A percentile compares a stretch with the other conserved stretches of the same genome.
Evolutionary conservation across 1,140 invertebrate species (phyloP).

Genomic region (Trichonephila clavata): DNA sequence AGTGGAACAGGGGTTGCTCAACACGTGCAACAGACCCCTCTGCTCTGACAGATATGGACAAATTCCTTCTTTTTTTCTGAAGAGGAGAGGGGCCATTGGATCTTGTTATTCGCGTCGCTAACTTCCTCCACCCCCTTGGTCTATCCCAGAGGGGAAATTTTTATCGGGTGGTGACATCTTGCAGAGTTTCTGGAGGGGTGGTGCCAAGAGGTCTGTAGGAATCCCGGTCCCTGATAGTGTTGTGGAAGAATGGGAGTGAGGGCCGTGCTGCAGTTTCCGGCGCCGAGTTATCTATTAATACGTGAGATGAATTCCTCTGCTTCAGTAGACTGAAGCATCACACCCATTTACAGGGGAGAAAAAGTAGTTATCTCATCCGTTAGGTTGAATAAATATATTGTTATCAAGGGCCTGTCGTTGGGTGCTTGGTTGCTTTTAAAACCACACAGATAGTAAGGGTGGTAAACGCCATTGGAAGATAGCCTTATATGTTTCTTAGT

Average conservation of each 20-base stretch:
- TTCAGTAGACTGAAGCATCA: slow-evolving; percentile 15
- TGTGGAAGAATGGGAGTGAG: not conserved
- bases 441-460: not conserved
- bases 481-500: not conserved
- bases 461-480: slow-evolving; percentile 5
- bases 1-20: slow-evolving; percentile 28
- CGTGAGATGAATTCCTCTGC: slow-evolving; percentile 30
- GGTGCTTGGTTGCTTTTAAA: not conserved
- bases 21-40: slow-evolving; percentile 16
- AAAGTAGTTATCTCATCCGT: not conserved
- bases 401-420: not conserved
- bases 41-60: slow-evolving; percentile 67
- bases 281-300: not conserved
- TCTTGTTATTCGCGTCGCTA: slow-evolving; percentile 71
- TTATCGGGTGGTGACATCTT: slow-evolving; percentile 73
- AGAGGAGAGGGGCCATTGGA: not conserved
- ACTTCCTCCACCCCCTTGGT: not conserved
- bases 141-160: not conserved
- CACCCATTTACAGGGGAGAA: not conserved
- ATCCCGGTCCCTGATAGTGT: not conserved
- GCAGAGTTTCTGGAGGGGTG: slow-evolving; percentile 15
- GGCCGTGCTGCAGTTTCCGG: slow-evolving; percentile 47
- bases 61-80: slow-evolving; percentile 40
- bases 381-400: too few species aligned
- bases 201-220: slow-evolving; percentile 22